A percentile compares a stretch with the other conserved stretches of the same genome.
Conservation (phyloP, 2,888 invertebrate genomes). For the Nasonovia ribisnigri region DNA sequence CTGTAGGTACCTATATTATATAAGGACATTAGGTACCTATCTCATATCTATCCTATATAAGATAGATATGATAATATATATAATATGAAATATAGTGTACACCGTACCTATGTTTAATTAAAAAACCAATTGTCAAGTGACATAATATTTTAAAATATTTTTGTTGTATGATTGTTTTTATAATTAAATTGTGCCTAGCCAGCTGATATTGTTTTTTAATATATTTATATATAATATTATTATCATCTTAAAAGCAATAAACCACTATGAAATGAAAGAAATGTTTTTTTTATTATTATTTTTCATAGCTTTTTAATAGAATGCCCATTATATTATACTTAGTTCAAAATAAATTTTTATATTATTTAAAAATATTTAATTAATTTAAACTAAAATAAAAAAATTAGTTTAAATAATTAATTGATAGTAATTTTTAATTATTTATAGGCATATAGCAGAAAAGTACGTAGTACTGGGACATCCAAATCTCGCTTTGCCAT, state of each 20-base stretch:
- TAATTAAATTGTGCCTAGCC: neutral
- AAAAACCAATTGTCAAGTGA: too few relatives aligned
- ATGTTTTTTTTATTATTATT: neutral
- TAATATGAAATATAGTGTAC: too few relatives aligned
- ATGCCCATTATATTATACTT: neutral
- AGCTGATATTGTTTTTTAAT: neutral
- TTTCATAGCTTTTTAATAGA: neutral
- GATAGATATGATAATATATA: too few relatives aligned
- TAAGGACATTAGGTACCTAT: too few relatives aligned
- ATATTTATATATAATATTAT: neutral
- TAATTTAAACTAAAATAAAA: neutral
- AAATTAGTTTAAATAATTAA: neutral
- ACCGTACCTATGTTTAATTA: too few relatives aligned
- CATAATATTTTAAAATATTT: neutral
- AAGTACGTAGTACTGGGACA: slow-evolving; percentile 56
- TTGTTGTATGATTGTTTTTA: neutral
- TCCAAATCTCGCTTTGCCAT: slow-evolving; percentile 77
- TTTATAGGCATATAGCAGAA: slow-evolving; percentile 64
- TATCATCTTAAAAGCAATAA: neutral
- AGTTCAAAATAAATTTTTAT: too few relatives aligned
- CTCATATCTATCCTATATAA: too few relatives aligned
- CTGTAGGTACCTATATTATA: neutral
- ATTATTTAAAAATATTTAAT: neutral
- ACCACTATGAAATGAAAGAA: neutral
- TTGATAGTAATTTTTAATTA: neutral